Base-by-base conservation (phyloP, 2,113 vertebrate species). In the Murina feae region DNA sequence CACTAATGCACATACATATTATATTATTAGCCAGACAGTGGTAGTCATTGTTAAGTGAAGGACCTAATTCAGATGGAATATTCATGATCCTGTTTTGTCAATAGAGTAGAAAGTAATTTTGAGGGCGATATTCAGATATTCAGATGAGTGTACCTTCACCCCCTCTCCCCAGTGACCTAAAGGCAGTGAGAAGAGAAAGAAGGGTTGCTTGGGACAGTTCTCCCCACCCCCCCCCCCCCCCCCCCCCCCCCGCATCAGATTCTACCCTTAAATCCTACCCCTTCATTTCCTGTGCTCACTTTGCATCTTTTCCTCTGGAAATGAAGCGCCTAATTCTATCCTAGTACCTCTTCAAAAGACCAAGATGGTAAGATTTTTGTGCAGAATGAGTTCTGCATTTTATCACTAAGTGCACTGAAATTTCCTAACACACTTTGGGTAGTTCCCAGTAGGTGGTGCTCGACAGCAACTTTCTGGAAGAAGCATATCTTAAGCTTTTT, bases 391-490 rank as follows among this genome's bases (percentile, higher is more conserved):
- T 76, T 13, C 82, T 58, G 42, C 55, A 39, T 81, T 69, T 87
- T 30, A 10, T 51, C 2, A 3, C 44, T 12, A 14, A 79, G 18
- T 35, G 23, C 37, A 6, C 11, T 63, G 76, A 81, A 83, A 80
- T 37, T 65, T 92, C 39, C 60, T 13, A 30, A 65, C 14, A 16
- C 35, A 68, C 39, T 72, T 91, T 84, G 83, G 89, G 44, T 96
- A 66, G 76, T 37, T 47, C 20, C 79, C 84, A 93, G 80, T 78
- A 96, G 87, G 74, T 68, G 93, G 95, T 2, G 35, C 66, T 93
- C 80, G 80, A 30, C 32, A 81, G 72, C 47, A 90, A 51, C 53
- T 69, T 84, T 95, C 82, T 44, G 44, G 66, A 78, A 69, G 88
- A 39, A 8, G 30, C 20, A 30, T 21, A 8, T n/a, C 5, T 51